phyloP scores from a whole-genome alignment of 2,113 vertebrate species.

The Strigops habroptila region DNA sequence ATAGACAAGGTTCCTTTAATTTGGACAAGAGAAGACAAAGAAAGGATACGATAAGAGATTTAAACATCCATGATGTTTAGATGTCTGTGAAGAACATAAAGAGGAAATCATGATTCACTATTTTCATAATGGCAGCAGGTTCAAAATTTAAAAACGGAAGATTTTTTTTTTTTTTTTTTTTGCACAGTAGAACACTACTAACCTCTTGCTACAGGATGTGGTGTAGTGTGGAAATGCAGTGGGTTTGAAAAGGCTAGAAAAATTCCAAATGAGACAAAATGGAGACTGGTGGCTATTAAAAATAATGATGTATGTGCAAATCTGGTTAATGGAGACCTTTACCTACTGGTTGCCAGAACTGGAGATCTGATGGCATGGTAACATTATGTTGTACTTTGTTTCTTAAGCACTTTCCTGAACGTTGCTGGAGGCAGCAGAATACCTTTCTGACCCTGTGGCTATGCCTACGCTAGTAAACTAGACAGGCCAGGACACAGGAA shows the following conservation, averaged over 20 bases:
- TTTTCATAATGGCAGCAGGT: not conserved
- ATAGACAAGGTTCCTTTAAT: not conserved
- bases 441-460: not conserved
- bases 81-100: not conserved
- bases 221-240: not conserved
- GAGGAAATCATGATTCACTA: constrained; percentile 18
- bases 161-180: not conserved
- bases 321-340: not conserved
- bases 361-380: not conserved
- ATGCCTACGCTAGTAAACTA: not conserved
- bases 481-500: not conserved
- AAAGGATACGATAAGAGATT: not conserved
- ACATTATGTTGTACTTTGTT: not conserved
- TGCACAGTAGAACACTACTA: not conserved
- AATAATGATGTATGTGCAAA: not conserved
- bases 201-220: not conserved
- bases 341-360: not conserved
- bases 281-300: not conserved
- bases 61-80: not conserved
- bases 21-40: not conserved
- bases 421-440: not conserved
- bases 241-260: not conserved
- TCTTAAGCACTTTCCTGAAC: not conserved
- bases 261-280: not conserved
- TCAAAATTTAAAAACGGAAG: not conserved